These are phyloP conservation scores for Aradophagus sp. DNA, from an alignment of 1,140 invertebrate genomes.

Conservation along the genomic window DNA sequence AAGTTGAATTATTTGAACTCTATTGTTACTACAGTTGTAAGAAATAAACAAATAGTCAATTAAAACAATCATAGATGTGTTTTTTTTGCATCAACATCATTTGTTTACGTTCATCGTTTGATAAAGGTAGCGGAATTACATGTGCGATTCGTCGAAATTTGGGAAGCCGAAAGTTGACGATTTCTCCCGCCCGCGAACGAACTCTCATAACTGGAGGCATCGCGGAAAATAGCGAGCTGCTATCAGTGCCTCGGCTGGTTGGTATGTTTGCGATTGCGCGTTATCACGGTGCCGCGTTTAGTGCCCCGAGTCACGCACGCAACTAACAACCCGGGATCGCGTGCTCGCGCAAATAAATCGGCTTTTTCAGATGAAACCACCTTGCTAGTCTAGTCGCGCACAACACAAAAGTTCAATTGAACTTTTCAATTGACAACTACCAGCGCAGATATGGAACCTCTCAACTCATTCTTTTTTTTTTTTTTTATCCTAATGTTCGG, in stretches of 20 bases:
- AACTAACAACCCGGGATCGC: slow-evolving; percentile 37
- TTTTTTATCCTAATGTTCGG: slow-evolving; percentile 6
- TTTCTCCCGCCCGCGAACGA: slow-evolving; percentile 13
- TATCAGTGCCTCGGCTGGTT: slow-evolving; percentile 10
- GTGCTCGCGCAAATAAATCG: slow-evolving; percentile 40
- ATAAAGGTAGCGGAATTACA: no score
- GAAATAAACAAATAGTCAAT: no score
- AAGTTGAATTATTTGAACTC: no score
- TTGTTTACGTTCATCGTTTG: no score
- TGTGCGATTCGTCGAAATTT: slow-evolving; percentile 16
- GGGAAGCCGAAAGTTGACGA: slow-evolving; percentile 34
- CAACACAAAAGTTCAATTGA: slow-evolving; percentile 39
- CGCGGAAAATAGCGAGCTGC: slow-evolving; percentile 13
- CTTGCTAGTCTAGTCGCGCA: slow-evolving; percentile 24
- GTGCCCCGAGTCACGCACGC: slow-evolving; percentile 32
- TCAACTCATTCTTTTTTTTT: neutral
- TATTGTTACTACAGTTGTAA: no score
- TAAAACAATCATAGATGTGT: no score
- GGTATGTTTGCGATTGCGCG: slow-evolving; percentile 31
- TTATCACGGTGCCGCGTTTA: slow-evolving; percentile 35
- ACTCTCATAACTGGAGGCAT: slow-evolving; percentile 25
- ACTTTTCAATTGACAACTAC: slow-evolving; percentile 11
- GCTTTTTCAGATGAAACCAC: slow-evolving; percentile 9
- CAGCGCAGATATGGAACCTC: slow-evolving; percentile 9
- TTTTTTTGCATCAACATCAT: no score